Percentiles rank a stretch among this genome's conserved stretches.
phyloP scores from a whole-genome alignment of 2,113 vertebrate genomes.

The human region DNA sequence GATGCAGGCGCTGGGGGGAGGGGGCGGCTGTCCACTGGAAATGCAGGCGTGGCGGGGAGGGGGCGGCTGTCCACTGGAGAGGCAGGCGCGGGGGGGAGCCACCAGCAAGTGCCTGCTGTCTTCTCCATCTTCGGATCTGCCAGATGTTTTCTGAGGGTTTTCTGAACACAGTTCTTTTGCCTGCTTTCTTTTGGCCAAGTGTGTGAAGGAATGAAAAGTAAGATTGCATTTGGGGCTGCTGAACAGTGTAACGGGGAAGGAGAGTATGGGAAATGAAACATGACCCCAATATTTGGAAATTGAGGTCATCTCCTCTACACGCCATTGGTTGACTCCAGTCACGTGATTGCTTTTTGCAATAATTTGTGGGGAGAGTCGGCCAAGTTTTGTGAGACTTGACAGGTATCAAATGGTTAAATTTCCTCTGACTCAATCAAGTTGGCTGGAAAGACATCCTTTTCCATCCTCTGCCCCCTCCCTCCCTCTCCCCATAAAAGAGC shows the following conservation, averaged over 20 bases:
- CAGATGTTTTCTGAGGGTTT: slow-evolving; percentile 66
- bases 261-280: slow-evolving; percentile 77
- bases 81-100: neutral
- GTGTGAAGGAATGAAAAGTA: slow-evolving; percentile 68
- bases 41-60: neutral
- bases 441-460: slow-evolving; percentile 53
- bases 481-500: neutral
- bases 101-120: fast-evolving
- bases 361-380: slow-evolving; percentile 51
- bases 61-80: neutral
- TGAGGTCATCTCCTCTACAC: slow-evolving; percentile 68
- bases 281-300: slow-evolving; percentile 80
- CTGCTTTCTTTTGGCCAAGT: slow-evolving; percentile 41
- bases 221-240: slow-evolving; percentile 54
- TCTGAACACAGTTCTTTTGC: slow-evolving; percentile 1
- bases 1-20: neutral
- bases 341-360: slow-evolving; percentile 57
- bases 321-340: slow-evolving; percentile 42
- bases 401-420: slow-evolving; percentile 71
- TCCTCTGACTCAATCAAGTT: slow-evolving; percentile 74
- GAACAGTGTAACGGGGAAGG: slow-evolving; percentile 65
- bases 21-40: neutral
- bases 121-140: neutral
- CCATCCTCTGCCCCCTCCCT: neutral
- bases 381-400: slow-evolving; percentile 57